A percentile compares a stretch with the other conserved stretches of the same genome.
Evolutionary conservation across 2,113 vertebrate genomes (phyloP).

Genomic region (Empidonax alnorum): DNA sequence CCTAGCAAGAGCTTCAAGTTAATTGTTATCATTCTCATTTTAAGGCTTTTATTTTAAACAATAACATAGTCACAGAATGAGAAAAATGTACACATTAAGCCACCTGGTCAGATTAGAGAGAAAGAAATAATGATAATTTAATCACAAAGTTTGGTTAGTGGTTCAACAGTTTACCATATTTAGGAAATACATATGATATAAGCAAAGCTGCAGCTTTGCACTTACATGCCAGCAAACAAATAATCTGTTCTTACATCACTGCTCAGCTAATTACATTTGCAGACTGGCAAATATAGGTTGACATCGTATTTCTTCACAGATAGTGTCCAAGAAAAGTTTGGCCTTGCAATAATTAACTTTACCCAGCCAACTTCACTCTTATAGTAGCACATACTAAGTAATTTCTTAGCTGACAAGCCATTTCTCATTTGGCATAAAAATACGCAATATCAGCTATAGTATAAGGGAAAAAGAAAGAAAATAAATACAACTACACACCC

Average conservation of each 20-base stretch:
- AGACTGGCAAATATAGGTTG: background rate
- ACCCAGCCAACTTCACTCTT: background rate
- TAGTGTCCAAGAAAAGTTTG: background rate
- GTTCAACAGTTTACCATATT: background rate
- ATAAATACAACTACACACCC: slow-evolving; percentile 40
- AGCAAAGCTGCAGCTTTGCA: background rate
- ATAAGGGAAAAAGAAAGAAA: background rate
- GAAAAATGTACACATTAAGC: background rate
- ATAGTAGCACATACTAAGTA: background rate
- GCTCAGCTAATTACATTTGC: background rate
- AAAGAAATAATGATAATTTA: background rate
- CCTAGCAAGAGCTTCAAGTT: background rate
- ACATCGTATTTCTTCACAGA: background rate
- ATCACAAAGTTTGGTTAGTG: background rate
- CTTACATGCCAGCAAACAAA: background rate
- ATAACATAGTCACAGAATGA: background rate
- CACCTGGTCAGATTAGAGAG: background rate
- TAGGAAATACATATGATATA: background rate
- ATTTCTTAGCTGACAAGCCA: background rate
- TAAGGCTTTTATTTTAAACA: background rate
- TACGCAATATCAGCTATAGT: background rate
- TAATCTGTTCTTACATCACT: background rate
- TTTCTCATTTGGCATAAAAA: background rate
- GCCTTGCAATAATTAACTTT: background rate
- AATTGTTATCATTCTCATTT: background rate